These are phyloP conservation scores for Gavialis gangeticus DNA, from an alignment of 2,113 vertebrate species.

Conservation along the genomic window DNA sequence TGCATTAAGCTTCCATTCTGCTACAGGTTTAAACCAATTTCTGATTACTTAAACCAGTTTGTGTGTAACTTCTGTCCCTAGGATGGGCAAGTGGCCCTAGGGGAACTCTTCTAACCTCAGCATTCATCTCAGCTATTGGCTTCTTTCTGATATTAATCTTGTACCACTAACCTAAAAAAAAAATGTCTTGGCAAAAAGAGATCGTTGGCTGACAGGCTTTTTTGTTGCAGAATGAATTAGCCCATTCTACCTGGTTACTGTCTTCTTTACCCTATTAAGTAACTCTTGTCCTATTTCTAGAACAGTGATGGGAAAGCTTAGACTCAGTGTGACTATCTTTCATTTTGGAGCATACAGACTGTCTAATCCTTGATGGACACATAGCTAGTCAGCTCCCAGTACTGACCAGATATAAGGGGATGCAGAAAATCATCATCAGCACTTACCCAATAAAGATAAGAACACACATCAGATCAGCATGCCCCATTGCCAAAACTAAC, in stretches of 20 bases:
- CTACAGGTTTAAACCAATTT: too few species aligned
- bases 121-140: background rate
- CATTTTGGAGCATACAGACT: background rate
- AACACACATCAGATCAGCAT: fast-evolving
- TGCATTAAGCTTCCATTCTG: too few species aligned
- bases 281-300: background rate
- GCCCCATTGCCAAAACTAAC: background rate
- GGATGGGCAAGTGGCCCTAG: background rate
- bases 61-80: too few species aligned
- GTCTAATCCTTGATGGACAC: fast-evolving
- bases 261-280: background rate
- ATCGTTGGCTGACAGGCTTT: background rate
- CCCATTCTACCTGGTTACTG: background rate
- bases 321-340: fast-evolving
- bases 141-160: background rate
- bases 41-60: too few species aligned
- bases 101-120: background rate
- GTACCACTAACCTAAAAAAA: background rate
- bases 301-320: background rate
- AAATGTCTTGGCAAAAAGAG: background rate
- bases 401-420: background rate
- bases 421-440: background rate
- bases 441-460: fast-evolving
- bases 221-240: background rate
- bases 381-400: background rate